Percentiles rank a stretch among this genome's conserved stretches.
Evolutionary conservation across 2,113 vertebrate species (phyloP).

Genomic region (Chascanopsetta lugubris): DNA sequence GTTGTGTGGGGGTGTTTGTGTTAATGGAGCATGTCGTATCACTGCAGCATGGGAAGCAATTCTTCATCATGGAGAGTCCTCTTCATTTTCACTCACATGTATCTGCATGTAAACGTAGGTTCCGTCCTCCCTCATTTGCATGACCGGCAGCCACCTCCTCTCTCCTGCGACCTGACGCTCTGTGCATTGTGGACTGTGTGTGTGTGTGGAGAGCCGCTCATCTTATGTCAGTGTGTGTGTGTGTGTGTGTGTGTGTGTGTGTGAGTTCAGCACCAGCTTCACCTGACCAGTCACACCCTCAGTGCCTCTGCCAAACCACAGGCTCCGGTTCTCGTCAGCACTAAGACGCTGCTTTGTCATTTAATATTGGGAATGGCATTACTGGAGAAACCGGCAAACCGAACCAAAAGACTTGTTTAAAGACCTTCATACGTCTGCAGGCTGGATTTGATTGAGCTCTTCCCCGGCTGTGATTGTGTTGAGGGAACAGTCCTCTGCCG

Average conservation of each 20-base stretch:
- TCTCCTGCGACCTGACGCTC: conserved; percentile 15
- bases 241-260: conserved; percentile 25
- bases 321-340: conserved; percentile 67
- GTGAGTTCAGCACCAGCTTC: conserved; percentile 64
- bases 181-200: conserved; percentile 15
- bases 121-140: conserved; percentile 18
- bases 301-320: conserved; percentile 73
- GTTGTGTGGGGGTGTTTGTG: conserved; percentile 1
- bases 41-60: conserved; percentile 21
- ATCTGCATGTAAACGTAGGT: conserved; percentile 27
- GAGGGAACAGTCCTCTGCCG: conserved; percentile 49
- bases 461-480: neutral
- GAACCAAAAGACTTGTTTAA: neutral
- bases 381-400: conserved; percentile 77
- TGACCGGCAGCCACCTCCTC: conserved; percentile 17
- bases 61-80: neutral
- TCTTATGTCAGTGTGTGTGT: conserved; percentile 8
- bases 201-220: conserved; percentile 16
- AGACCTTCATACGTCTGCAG: neutral
- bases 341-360: conserved; percentile 77
- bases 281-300: conserved; percentile 64
- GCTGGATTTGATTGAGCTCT: neutral
- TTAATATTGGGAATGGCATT: conserved; percentile 83
- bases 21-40: conserved; percentile 43
- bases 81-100: conserved; percentile 24